A percentile compares a stretch with the other conserved stretches of the same genome.
Conservation (phyloP, 2,113 vertebrate species). For the Erythrocebus patas region DNA sequence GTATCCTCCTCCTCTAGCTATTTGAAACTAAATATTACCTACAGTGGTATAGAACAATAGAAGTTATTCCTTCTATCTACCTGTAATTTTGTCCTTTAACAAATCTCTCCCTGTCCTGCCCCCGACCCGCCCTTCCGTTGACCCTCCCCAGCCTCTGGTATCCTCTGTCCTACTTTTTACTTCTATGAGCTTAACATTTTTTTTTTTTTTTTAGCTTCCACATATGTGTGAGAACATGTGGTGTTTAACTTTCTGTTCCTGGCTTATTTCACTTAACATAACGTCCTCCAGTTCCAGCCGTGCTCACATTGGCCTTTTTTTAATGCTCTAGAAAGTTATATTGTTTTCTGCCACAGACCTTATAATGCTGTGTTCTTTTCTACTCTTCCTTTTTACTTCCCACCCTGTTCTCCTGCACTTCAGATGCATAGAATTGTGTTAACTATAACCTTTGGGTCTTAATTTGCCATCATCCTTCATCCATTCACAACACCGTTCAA, state of each 20-base stretch:
- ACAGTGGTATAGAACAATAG: neutral
- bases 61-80: neutral
- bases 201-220: neutral
- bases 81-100: neutral
- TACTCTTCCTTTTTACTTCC: neutral
- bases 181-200: neutral
- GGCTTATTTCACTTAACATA: neutral
- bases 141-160: neutral
- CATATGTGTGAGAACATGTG: neutral
- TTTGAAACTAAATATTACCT: neutral
- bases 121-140: too few relatives aligned
- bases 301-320: neutral
- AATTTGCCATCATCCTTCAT: neutral
- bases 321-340: neutral
- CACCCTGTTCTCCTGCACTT: neutral
- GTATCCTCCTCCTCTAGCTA: neutral
- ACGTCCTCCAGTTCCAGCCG: neutral
- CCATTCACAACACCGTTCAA: neutral
- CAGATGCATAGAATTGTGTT: neutral
- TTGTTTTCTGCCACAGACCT: neutral
- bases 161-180: neutral
- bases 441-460: neutral
- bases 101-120: neutral
- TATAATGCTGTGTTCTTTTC: neutral
- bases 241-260: neutral